These are phyloP conservation scores for Lemur catta DNA, from an alignment of 2,797 vertebrate genomes.

Conservation along the genomic window DNA sequence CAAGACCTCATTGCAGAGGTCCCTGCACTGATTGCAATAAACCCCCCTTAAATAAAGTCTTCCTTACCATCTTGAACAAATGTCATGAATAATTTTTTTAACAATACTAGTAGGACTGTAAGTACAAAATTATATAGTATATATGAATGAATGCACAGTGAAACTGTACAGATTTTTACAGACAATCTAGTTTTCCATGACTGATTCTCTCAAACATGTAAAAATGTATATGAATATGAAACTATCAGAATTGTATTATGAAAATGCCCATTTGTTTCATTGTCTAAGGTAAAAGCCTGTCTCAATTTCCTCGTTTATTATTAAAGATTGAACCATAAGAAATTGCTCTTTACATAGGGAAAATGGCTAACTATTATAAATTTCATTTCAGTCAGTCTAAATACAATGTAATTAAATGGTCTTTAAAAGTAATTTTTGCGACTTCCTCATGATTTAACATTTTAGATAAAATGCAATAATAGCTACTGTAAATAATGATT, in stretches of 20 bases:
- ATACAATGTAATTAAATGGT: neutral
- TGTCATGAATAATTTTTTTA: neutral
- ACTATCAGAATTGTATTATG: neutral
- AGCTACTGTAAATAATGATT: neutral
- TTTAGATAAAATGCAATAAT: neutral
- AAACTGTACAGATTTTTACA: neutral
- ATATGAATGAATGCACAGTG: neutral
- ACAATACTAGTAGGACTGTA: neutral
- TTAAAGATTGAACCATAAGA: neutral
- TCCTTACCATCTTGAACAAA: neutral
- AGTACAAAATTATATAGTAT: neutral
- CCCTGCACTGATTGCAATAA: neutral
- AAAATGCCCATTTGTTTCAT: neutral
- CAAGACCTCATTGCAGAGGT: too few relatives aligned
- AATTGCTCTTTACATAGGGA: neutral
- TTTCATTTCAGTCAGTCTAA: neutral
- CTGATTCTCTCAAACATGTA: neutral
- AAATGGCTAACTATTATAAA: neutral
- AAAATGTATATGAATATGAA: neutral
- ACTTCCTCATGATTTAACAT: neutral
- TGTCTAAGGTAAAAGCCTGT: neutral
- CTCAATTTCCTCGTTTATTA: neutral
- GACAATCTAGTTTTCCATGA: neutral
- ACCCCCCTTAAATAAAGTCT: neutral
- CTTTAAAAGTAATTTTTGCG: neutral